Evolutionary conservation across 2,113 vertebrate genomes (phyloP).

Genomic region (Macrotis lagotis): DNA sequence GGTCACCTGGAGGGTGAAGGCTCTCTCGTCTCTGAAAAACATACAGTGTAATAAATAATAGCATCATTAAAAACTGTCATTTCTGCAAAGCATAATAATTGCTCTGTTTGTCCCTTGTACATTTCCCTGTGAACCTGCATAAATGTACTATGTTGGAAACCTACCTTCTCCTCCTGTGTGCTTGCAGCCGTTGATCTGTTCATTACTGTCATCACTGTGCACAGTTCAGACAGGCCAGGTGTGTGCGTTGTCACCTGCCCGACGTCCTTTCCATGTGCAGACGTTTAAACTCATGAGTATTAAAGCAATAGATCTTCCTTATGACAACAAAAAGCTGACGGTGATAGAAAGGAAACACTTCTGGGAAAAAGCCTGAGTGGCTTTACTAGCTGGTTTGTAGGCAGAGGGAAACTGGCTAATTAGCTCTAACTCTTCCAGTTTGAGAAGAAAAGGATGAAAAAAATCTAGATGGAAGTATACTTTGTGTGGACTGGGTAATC

Average conservation of each 20-base stretch:
- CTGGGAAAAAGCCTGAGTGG: conserved; percentile 58
- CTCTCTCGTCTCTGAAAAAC: conserved; percentile 71
- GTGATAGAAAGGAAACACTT: conserved; percentile 51
- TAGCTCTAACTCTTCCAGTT: conserved; percentile 59
- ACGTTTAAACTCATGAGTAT: conserved; percentile 32
- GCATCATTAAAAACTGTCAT: conserved; percentile 74
- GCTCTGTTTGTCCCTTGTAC: conserved; percentile 15
- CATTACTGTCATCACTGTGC: conserved; percentile 70
- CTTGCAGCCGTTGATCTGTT: conserved; percentile 51
- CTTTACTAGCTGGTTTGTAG: conserved; percentile 40
- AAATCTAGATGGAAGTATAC: neutral
- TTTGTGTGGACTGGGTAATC: accelerated
- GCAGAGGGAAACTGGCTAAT: conserved; percentile 62
- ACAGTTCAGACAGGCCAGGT: conserved; percentile 64
- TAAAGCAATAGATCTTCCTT: conserved; percentile 67
- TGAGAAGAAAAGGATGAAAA: conserved; percentile 59
- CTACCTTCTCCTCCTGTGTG: conserved; percentile 12
- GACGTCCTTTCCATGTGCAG: conserved; percentile 47
- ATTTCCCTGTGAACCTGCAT: conserved; percentile 48
- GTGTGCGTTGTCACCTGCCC: conserved; percentile 61
- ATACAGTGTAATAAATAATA: conserved; percentile 75
- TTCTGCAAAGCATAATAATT: conserved; percentile 68
- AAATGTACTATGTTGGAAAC: neutral
- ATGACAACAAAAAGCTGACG: conserved; percentile 62
- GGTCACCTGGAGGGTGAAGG: conserved; percentile 69